Evolutionary conservation across 2,888 invertebrate species (phyloP).

Genomic region (Drosophila prostipennis): DNA sequence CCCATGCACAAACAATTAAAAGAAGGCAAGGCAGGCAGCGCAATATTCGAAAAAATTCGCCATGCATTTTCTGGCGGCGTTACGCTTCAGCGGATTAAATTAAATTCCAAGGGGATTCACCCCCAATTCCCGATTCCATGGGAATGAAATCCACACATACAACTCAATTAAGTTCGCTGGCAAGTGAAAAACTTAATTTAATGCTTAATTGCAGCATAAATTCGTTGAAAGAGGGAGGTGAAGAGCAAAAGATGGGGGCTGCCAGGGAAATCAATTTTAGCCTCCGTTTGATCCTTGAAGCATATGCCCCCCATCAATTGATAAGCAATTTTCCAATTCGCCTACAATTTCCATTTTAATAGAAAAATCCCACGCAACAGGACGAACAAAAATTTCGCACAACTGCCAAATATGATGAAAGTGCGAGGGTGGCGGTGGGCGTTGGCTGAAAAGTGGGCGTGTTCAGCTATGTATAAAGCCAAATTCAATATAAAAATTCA

Average conservation of each 20-base stretch:
- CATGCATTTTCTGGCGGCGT: constrained; percentile 57
- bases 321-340: constrained; percentile 81
- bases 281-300: constrained; percentile 68
- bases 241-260: background rate
- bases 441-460: constrained; percentile 35
- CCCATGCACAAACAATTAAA: constrained; percentile 63
- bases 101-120: constrained; percentile 19
- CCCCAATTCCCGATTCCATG: constrained; percentile 17
- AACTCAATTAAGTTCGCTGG: constrained; percentile 67
- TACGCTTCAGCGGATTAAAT: constrained; percentile 53
- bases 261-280: constrained; percentile 50
- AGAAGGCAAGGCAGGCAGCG: constrained; percentile 39
- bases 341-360: constrained; percentile 81
- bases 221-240: background rate
- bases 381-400: constrained; percentile 34
- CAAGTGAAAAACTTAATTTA: constrained; percentile 72
- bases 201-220: constrained; percentile 69
- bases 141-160: constrained; percentile 47
- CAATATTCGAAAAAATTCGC: constrained; percentile 59
- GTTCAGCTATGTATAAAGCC: constrained; percentile 47
- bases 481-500: constrained; percentile 82
- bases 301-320: constrained; percentile 73
- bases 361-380: constrained; percentile 56
- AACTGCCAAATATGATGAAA: constrained; percentile 64
- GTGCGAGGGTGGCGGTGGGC: constrained; percentile 12